phyloP scores from a whole-genome alignment of 2,113 vertebrate species.

The Corythornis madagascariensis region DNA sequence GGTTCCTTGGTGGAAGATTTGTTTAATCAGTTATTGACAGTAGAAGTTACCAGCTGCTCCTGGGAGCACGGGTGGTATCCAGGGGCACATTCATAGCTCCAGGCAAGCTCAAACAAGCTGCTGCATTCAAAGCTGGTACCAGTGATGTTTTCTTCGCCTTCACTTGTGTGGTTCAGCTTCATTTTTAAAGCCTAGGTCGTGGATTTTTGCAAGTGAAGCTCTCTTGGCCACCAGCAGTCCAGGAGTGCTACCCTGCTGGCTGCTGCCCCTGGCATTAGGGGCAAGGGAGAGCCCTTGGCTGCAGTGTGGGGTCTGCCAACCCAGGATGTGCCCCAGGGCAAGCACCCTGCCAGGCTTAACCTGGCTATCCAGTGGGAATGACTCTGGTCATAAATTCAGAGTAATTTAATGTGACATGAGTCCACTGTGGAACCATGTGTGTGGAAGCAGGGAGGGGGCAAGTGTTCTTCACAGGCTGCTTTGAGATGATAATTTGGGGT shows the following conservation, averaged over 20 bases:
- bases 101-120: constrained; percentile 22
- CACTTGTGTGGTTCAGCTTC: background rate
- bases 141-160: background rate
- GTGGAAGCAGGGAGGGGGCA: background rate
- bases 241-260: background rate
- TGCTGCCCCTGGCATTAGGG: fast-evolving
- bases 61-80: background rate
- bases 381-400: background rate
- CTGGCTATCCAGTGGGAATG: constrained; percentile 18
- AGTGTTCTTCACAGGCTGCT: background rate
- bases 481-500: background rate
- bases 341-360: background rate
- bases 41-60: constrained; percentile 14
- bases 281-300: background rate
- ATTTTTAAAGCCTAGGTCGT: background rate
- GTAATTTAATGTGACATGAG: background rate
- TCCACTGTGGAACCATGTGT: background rate
- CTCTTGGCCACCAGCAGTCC: fast-evolving
- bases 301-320: background rate
- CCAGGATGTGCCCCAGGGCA: background rate
- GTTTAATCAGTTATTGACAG: constrained; percentile 58
- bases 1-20: background rate
- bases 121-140: background rate
- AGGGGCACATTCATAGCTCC: constrained; percentile 34
- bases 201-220: background rate